phyloP scores from a whole-genome alignment of 2,113 vertebrate genomes.

The Helogale parvula region DNA sequence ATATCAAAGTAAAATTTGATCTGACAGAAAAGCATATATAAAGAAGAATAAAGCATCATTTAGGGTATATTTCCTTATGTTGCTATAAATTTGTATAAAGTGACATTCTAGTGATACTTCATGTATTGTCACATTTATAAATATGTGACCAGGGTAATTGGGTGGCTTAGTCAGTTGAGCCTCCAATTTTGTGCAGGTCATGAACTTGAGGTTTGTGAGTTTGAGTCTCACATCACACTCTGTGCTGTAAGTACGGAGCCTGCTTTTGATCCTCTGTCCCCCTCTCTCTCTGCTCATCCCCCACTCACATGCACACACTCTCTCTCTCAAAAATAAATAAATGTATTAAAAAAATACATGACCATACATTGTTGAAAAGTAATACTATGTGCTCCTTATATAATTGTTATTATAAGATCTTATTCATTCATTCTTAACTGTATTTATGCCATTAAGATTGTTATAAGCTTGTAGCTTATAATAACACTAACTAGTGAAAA shows the following conservation, averaged over 20 bases:
- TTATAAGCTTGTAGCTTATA: not conserved
- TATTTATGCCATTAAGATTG: not conserved
- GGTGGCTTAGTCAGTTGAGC: too few relatives aligned
- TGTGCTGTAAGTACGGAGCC: too few relatives aligned
- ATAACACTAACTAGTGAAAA: not conserved
- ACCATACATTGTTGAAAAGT: not conserved
- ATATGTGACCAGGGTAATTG: not conserved
- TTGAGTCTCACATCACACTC: too few relatives aligned
- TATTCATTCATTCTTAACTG: not conserved
- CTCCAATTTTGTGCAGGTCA: too few relatives aligned
- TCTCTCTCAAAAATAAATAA: too few relatives aligned
- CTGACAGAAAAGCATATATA: not conserved
- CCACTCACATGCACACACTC: too few relatives aligned
- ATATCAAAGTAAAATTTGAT: not conserved
- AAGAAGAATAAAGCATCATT: not conserved
- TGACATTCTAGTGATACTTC: not conserved
- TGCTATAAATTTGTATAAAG: not conserved
- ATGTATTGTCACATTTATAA: not conserved
- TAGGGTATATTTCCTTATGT: not conserved
- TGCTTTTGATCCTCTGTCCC: too few relatives aligned
- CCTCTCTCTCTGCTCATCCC: too few relatives aligned
- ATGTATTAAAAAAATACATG: not conserved
- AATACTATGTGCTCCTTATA: not conserved
- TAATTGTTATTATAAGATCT: not conserved
- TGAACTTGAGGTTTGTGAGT: too few relatives aligned